Evolutionary conservation across 2,113 vertebrate species (phyloP), one percentile per base, ranked within the genome.

Genomic region (Gopherus evgoodei): DNA sequence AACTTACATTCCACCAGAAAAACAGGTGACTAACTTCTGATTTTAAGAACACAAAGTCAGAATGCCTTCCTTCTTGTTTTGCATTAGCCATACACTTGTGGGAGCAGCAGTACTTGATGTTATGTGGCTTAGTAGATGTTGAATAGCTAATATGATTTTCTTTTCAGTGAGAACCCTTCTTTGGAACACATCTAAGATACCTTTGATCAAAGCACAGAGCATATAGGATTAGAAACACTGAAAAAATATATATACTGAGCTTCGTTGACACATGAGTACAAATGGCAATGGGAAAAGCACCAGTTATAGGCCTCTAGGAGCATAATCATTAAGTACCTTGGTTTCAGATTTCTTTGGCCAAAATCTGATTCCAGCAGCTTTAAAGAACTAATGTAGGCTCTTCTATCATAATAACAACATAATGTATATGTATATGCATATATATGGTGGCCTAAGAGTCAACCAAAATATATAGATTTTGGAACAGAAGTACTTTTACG

Each of bases 141-240:
- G 56, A 80, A 62, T 16, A 90, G 91, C 1, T 91, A 94, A 88
- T 47, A 52, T 0, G 1, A 76, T 56, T 91, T 79, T 35, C 50
- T 65, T 91, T 47, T 21, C 65, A 84, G 44, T 47, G 59, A 96
- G 10, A 35, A 90, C n/a, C 29, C 59, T 6, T 56, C 44, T 44
- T 56, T 86, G 83, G 57, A 87, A 91, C 54, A 95, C 89, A 94
- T 27, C n/a, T 81, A 88, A 94, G 13, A 21, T 89, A 83, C 72
- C 31, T 96, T 91, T 89, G 65, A 93, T 90, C 59, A 96, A 92
- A 91, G 56, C 27, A 21, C 31, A 96, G 52, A 38, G 50, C 89
- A 59, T 87, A 31, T 5, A 88, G 75, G 75, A 97, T 97, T 16
- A 86, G 31, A 81, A 9, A 13, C 16, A 81, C 42, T n/a, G 90